A percentile compares a stretch with the other conserved stretches of the same genome.
These are phyloP conservation scores for Lampropteryx suffumata DNA, from an alignment of 2,888 invertebrate genomes.

Conservation along the genomic window DNA sequence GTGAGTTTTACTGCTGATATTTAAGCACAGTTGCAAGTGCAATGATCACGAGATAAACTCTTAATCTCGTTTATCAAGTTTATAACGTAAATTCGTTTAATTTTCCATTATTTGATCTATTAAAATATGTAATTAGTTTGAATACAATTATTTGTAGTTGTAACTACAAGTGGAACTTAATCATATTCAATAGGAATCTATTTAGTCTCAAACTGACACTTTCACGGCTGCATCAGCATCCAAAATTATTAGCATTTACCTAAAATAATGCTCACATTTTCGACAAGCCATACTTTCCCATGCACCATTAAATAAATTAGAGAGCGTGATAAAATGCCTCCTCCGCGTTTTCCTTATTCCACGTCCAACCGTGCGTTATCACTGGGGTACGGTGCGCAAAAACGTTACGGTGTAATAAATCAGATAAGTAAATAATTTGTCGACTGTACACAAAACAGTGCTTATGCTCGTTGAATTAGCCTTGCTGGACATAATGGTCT, in stretches of 20 bases:
- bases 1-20: too few species aligned
- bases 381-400: slow-evolving; percentile 40
- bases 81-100: too few species aligned
- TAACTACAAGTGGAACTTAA: too few species aligned
- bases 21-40: too few species aligned
- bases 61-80: too few species aligned
- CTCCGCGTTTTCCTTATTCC: slow-evolving; percentile 39
- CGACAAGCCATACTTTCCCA: slow-evolving; percentile 28
- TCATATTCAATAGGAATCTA: too few species aligned
- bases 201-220: too few species aligned
- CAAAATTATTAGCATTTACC: slow-evolving; percentile 5
- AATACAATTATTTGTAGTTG: too few species aligned
- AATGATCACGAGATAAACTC: too few species aligned
- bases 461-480: slow-evolving; percentile 45
- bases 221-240: slow-evolving; percentile 12
- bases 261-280: slow-evolving; percentile 11
- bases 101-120: too few species aligned
- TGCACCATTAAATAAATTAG: slow-evolving; percentile 34
- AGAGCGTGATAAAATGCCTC: slow-evolving; percentile 36
- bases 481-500: slow-evolving; percentile 34
- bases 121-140: too few species aligned
- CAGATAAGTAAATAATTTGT: slow-evolving; percentile 57
- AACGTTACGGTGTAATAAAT: slow-evolving; percentile 54
- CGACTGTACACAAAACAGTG: slow-evolving; percentile 52
- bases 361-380: slow-evolving; percentile 57